Conservation (phyloP, 2,113 vertebrate genomes). For the Epinephelus moara region DNA sequence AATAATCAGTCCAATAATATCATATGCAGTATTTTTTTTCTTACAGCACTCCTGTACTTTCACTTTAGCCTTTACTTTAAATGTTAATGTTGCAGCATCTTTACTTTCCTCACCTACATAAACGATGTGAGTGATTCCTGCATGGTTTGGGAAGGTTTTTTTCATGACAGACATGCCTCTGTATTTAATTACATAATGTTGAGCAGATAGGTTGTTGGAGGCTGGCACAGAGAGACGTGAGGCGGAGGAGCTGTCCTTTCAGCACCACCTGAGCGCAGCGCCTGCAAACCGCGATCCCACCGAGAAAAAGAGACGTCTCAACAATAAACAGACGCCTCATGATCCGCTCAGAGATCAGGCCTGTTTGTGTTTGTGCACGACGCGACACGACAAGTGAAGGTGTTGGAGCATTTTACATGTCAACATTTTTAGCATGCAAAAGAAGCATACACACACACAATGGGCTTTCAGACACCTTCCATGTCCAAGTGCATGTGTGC, state of each 20-base stretch:
- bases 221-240: constrained; percentile 32
- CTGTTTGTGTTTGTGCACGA: constrained; percentile 45
- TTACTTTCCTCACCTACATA: not conserved
- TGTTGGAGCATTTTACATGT: constrained; percentile 18
- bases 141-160: not conserved
- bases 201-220: constrained; percentile 10
- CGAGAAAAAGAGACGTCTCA: not conserved
- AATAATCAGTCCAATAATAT: not conserved
- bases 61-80: not conserved
- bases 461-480: constrained; percentile 12
- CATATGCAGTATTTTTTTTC: too few species aligned
- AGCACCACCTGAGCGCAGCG: constrained; percentile 69
- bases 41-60: not conserved
- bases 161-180: not conserved
- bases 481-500: constrained; percentile 31
- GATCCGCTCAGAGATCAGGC: constrained; percentile 39
- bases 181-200: constrained; percentile 33
- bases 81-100: not conserved
- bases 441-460: constrained; percentile 15
- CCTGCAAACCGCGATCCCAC: not conserved
- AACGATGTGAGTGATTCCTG: not conserved
- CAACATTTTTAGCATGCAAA: not conserved
- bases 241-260: constrained; percentile 71
- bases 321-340: constrained; percentile 26
- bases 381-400: constrained; percentile 34